These are phyloP conservation scores for Pseudorhombus dupliciocellatus DNA, from an alignment of 2,113 vertebrate species.

Conservation along the genomic window DNA sequence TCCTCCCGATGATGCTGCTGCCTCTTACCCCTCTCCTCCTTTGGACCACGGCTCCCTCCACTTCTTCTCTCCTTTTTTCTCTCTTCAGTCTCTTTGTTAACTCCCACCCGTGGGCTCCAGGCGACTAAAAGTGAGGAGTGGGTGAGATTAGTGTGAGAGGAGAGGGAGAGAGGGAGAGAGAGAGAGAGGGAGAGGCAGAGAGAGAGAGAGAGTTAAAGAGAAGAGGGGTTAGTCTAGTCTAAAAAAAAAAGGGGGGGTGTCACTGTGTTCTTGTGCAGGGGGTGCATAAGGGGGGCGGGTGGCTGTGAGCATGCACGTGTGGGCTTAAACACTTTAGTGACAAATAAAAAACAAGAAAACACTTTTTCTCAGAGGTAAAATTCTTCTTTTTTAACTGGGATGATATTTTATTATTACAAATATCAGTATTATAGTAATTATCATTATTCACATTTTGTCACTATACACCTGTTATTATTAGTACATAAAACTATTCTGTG, in stretches of 20 bases:
- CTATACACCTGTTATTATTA: too few relatives aligned
- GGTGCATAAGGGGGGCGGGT: conserved; percentile 60
- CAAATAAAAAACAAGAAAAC: too few relatives aligned
- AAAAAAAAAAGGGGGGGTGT: conserved; percentile 41
- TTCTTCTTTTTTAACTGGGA: too few relatives aligned
- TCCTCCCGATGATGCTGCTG: conserved; percentile 62
- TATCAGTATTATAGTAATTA: too few relatives aligned
- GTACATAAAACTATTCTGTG: too few relatives aligned
- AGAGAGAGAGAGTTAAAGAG: conserved; percentile 30
- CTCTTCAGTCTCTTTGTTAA: conserved; percentile 40
- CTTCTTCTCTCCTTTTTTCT: conserved; percentile 31
- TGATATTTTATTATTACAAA: too few relatives aligned
- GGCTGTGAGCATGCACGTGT: background rate
- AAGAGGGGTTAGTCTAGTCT: conserved; percentile 51
- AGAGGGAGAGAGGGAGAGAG: conserved; percentile 17
- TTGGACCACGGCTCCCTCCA: conserved; percentile 54
- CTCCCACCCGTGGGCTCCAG: conserved; percentile 67
- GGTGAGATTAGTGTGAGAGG: conserved; percentile 38
- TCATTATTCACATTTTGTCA: too few relatives aligned
- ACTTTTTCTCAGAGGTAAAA: too few relatives aligned
- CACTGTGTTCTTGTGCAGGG: conserved; percentile 74
- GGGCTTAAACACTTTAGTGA: background rate
- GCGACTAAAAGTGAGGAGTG: conserved; percentile 37
- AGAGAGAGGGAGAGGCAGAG: conserved; percentile 21
- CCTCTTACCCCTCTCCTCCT: conserved; percentile 79